Percentiles rank a stretch among this genome's conserved stretches.
These are phyloP conservation scores for Thereva unica DNA, from an alignment of 2,888 invertebrate genomes.

Conservation along the genomic window DNA sequence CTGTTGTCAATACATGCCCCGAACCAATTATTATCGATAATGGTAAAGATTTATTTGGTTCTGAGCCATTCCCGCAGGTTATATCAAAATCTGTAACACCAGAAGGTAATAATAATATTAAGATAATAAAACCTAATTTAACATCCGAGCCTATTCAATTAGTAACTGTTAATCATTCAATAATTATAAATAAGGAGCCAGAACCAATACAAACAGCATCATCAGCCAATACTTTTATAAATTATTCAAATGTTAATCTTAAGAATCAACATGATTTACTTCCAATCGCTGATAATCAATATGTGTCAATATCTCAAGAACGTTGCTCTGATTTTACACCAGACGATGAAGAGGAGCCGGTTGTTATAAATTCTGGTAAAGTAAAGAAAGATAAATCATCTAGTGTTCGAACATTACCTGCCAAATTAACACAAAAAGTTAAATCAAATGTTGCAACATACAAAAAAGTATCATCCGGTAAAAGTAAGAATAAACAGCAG, in stretches of 20 bases:
- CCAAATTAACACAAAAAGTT: conserved; percentile 57
- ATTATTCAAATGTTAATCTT: conserved; percentile 43
- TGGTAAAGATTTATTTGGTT: conserved; percentile 53
- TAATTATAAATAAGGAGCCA: conserved; percentile 56
- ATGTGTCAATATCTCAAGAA: conserved; percentile 55
- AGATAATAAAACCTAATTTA: conserved; percentile 34
- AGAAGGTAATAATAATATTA: conserved; percentile 44
- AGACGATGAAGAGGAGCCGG: conserved; percentile 57
- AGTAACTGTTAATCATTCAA: conserved; percentile 57
- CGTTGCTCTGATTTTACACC: conserved; percentile 55
- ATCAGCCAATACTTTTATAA: conserved; percentile 40
- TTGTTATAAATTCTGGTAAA: conserved; percentile 50
- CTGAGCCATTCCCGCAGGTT: conserved; percentile 58
- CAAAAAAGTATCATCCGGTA: conserved; percentile 52
- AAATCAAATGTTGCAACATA: conserved; percentile 51
- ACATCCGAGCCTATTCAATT: conserved; percentile 47
- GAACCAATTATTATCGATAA: conserved; percentile 2
- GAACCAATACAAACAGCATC: conserved; percentile 44
- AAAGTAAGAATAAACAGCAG: conserved; percentile 47
- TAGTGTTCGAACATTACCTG: conserved; percentile 54
- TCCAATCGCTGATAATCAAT: conserved; percentile 56
- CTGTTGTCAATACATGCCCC: conserved; percentile 45
- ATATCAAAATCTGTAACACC: conserved; percentile 51
- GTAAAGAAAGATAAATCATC: conserved; percentile 55
- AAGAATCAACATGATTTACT: conserved; percentile 48